Conservation (phyloP, 2,113 vertebrate genomes). For the Tupaia tana region DNA sequence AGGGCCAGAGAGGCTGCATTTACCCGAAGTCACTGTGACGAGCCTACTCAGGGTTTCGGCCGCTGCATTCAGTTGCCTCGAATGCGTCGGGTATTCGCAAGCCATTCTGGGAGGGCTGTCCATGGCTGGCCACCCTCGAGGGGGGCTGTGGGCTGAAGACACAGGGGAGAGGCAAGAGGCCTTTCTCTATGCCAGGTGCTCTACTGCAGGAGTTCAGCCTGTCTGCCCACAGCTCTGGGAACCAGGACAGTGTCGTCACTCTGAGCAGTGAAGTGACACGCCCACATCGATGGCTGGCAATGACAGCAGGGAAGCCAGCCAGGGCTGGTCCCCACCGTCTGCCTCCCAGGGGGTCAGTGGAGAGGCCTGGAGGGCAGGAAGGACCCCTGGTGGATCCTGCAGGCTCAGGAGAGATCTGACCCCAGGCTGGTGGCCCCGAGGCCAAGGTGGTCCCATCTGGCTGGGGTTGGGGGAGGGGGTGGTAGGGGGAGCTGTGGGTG, state of each 20-base stretch:
- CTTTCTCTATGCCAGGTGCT: background rate
- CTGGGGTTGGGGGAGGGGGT: background rate
- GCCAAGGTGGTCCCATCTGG: background rate
- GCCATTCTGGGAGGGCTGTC: background rate
- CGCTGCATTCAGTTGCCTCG: background rate
- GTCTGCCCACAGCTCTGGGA: background rate
- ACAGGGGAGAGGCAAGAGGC: no score
- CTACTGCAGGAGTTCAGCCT: background rate
- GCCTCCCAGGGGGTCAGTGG: background rate
- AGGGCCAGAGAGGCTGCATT: conserved; percentile 26
- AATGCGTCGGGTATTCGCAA: background rate
- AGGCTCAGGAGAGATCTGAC: background rate
- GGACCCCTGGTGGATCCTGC: background rate
- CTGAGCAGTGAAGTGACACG: background rate
- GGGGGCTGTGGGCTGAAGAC: background rate
- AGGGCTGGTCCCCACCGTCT: background rate
- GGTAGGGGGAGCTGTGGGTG: background rate
- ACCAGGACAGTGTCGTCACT: background rate
- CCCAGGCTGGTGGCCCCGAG: background rate
- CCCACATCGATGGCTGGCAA: background rate
- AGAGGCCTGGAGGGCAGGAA: background rate
- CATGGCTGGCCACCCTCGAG: background rate
- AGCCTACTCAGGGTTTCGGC: no score
- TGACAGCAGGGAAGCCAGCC: background rate
- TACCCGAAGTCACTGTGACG: background rate